Percentiles rank a stretch among this genome's conserved stretches.
phyloP scores from a whole-genome alignment of 2,113 vertebrate genomes.

The Campylorhamphus procurvoides region DNA sequence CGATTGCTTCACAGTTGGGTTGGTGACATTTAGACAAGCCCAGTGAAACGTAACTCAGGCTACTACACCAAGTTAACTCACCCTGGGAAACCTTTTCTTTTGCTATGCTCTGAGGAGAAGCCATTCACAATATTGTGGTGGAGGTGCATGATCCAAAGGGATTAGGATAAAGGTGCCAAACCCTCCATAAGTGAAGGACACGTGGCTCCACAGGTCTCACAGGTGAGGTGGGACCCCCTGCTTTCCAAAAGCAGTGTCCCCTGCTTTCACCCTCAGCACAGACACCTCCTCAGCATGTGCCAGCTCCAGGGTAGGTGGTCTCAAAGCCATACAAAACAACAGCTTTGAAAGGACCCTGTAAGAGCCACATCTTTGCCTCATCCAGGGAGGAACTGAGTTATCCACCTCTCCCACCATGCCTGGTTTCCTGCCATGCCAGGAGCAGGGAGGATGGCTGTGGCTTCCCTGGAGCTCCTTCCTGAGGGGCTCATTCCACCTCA shows the following conservation, averaged over 20 bases:
- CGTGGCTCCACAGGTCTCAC: no score
- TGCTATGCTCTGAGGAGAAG: not conserved
- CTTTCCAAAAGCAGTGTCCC: not conserved
- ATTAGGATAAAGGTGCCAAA: not conserved
- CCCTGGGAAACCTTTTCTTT: not conserved
- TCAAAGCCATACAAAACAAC: not conserved
- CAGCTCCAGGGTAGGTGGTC: not conserved
- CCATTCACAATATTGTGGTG: accelerated
- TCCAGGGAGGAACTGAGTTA: not conserved
- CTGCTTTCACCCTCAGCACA: not conserved
- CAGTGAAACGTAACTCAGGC: not conserved
- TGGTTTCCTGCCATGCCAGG: not conserved
- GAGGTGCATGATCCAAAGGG: not conserved
- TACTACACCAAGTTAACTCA: not conserved
- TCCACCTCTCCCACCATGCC: accelerated
- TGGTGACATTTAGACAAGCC: not conserved
- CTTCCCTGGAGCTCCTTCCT: not conserved
- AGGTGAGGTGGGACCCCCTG: not conserved
- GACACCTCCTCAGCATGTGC: accelerated
- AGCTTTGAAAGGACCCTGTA: not conserved
- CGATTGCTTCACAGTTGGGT: not conserved
- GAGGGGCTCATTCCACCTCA: not conserved
- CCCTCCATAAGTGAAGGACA: no score
- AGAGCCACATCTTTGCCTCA: not conserved
- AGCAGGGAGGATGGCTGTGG: not conserved